Evolutionary conservation across 2,888 invertebrate genomes (phyloP).

Genomic region (Galeopsomyia nigrocyanea): DNA sequence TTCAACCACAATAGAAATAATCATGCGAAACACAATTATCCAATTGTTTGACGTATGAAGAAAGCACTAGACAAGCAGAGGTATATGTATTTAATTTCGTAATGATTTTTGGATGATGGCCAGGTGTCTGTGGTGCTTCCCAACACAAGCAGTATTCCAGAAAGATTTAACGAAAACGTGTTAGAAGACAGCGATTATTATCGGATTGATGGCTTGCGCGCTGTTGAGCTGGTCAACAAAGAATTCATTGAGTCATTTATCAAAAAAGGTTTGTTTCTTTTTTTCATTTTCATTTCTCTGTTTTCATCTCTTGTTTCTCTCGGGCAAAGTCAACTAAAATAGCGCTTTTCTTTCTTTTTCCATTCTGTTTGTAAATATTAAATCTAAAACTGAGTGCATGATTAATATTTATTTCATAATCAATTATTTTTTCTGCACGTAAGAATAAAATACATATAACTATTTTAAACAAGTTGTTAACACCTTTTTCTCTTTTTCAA

Average conservation of each 20-base stretch:
- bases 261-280: slow-evolving; percentile 69
- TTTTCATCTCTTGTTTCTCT: too few species aligned
- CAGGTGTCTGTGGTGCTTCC: slow-evolving; percentile 73
- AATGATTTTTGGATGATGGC: slow-evolving; percentile 59
- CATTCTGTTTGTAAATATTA: too few species aligned
- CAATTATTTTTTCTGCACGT: too few species aligned
- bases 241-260: slow-evolving; percentile 73
- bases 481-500: too few species aligned
- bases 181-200: slow-evolving; percentile 72
- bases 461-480: too few species aligned
- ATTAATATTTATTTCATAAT: too few species aligned
- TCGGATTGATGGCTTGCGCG: slow-evolving; percentile 67
- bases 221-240: slow-evolving; percentile 69
- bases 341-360: too few species aligned
- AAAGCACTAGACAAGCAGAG: slow-evolving; percentile 31
- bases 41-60: slow-evolving; percentile 30
- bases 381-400: too few species aligned
- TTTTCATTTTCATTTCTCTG: slow-evolving; percentile 16
- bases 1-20: neutral
- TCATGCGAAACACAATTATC: slow-evolving; percentile 25
- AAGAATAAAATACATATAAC: too few species aligned
- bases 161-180: slow-evolving; percentile 64
- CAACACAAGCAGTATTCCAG: slow-evolving; percentile 67
- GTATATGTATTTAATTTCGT: slow-evolving; percentile 58
- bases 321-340: too few species aligned